Base-by-base conservation (phyloP, 2,113 vertebrate genomes). In the Pseudorectes ferrugineus region DNA sequence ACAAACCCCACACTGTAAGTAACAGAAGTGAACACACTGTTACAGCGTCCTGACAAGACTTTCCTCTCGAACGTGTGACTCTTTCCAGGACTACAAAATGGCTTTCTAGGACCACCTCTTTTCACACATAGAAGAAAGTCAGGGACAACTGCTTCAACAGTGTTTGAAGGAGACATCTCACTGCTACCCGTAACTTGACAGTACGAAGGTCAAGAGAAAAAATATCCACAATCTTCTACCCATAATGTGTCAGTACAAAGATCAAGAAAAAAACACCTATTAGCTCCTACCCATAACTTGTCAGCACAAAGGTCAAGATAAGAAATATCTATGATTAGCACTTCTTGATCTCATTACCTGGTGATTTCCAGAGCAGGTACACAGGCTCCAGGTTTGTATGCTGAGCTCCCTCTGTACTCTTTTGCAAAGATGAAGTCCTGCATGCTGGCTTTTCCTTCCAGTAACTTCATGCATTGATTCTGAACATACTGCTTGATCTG, bases 371-470 rank as follows among this genome's bases (percentile, higher is more conserved):
- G 98, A 20, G 99, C 99, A 16, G 99, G 99, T 26, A 99, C 98
- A 76, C 99, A 99, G 62, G 99, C 98, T 59, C 99, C 99, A 5
- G 99, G 99, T 48, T 91, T 98, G 85, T 99, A 99, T 11, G 99
- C 98, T 87, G 89, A 97, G 49, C 98, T 99, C 92, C 99, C 99
- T 86, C 99, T 98, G 97, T 99, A 99, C 96, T 99, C 99, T 94
- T 99, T 99, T 61, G 99, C 99, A 67, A 99, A 99, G 91, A 99
- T 99, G 36, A 99, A 98, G 91, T 99, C 99, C 96, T 99, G 99
- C 97, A 99, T 98, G 97, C 98, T 99, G 97, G 99, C 99, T 83
- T 98, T 98, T 84, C 98, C 99, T 83, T 99, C 99, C 84, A 99
- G 94, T 83, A 99, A 97, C 94, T 99, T 99, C 96, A 98, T 94